A percentile compares a stretch with the other conserved stretches of the same genome.
These are phyloP conservation scores for Tipula confusa DNA, from an alignment of 2,888 invertebrate genomes.

Conservation along the genomic window DNA sequence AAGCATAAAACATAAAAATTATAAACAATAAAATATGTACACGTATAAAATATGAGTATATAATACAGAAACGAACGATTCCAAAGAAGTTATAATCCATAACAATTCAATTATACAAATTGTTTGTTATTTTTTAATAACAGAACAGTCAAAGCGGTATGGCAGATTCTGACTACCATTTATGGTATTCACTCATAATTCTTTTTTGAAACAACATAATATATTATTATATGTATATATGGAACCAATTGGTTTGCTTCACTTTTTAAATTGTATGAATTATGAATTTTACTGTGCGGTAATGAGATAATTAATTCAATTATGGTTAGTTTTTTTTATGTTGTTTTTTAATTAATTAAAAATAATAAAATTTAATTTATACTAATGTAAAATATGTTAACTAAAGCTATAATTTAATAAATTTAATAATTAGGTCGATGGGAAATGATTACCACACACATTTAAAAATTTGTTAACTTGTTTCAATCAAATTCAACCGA, in stretches of 20 bases:
- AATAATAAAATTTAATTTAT: background rate
- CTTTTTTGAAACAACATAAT: too few relatives aligned
- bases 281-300: background rate
- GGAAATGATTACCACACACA: too few relatives aligned
- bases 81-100: slow-evolving; percentile 20
- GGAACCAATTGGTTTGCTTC: background rate
- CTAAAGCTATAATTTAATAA: too few relatives aligned
- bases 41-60: background rate
- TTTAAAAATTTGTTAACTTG: too few relatives aligned
- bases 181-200: background rate
- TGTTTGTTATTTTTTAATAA: background rate
- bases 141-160: background rate
- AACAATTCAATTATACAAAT: background rate
- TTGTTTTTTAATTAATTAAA: background rate
- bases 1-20: background rate
- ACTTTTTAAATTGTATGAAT: background rate
- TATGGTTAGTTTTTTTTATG: background rate
- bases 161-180: background rate
- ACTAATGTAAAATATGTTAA: too few relatives aligned
- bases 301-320: slow-evolving; percentile 20
- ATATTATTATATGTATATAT: background rate
- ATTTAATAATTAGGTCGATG: too few relatives aligned
- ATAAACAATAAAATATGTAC: background rate
- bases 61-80: background rate
- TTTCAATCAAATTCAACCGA: too few relatives aligned